Conservation (phyloP, 1,140 invertebrate genomes). For the Brachionus asplanchnoidis region DNA sequence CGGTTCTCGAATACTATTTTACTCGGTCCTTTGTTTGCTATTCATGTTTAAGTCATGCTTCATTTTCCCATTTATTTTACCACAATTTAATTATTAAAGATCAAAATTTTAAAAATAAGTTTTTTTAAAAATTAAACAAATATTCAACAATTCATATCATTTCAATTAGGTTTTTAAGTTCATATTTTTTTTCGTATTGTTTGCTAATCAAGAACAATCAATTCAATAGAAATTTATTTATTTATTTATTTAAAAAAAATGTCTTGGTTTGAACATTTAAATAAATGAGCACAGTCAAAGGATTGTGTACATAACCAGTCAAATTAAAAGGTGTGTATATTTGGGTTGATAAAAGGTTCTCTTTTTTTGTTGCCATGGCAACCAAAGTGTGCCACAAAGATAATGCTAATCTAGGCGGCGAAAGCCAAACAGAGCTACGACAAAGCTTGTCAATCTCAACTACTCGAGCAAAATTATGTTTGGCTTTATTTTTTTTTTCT, state of each 20-base stretch:
- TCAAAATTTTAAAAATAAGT: no score
- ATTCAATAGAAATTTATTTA: background rate
- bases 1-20: no score
- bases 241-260: background rate
- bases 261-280: background rate
- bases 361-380: background rate
- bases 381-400: background rate
- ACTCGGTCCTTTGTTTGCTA: background rate
- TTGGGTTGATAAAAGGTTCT: background rate
- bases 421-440: background rate
- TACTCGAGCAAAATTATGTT: conserved; percentile 17
- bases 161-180: background rate
- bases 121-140: background rate
- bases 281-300: background rate
- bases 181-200: background rate
- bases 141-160: background rate
- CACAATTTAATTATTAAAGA: no score
- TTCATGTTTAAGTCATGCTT: no score
- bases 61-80: no score
- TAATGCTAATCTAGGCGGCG: background rate
- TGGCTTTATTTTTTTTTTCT: background rate
- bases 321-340: background rate
- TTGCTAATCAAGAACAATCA: background rate
- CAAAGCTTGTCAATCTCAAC: background rate
- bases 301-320: background rate